A percentile compares a stretch with the other conserved stretches of the same genome.
Evolutionary conservation across 2,797 vertebrate species (phyloP).

Genomic region (Helicolenus hilgendorfi): DNA sequence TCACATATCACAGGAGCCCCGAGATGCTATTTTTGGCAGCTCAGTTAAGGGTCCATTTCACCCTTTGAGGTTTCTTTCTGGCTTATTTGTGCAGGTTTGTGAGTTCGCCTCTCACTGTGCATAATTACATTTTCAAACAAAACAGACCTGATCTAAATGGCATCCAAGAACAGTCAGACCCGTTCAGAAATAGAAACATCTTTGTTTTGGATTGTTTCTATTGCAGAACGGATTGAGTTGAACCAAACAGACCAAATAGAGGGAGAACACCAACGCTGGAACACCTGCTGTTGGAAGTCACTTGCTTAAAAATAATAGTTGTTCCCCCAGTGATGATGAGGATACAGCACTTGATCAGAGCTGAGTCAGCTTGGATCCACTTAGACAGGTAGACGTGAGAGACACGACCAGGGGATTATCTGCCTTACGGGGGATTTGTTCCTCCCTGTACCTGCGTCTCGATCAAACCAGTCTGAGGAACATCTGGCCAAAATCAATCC

Average conservation of each 20-base stretch:
- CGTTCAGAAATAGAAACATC: not conserved
- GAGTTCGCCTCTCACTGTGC: not conserved
- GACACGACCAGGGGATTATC: not conserved
- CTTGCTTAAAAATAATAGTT: not conserved
- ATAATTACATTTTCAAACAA: not conserved
- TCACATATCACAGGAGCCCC: not conserved
- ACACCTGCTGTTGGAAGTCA: not conserved
- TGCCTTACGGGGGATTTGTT: not conserved
- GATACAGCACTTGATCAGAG: not conserved
- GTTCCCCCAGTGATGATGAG: not conserved
- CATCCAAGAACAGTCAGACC: not conserved
- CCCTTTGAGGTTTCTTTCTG: not conserved
- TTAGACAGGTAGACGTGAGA: not conserved
- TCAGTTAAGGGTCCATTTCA: not conserved
- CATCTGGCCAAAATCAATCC: slow-evolving; percentile 19
- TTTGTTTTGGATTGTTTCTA: too few species aligned
- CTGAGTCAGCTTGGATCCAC: not conserved
- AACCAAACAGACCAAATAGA: not conserved
- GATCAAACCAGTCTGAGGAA: not conserved
- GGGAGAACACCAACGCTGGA: not conserved
- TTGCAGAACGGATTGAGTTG: not conserved
- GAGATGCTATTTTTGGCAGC: not conserved
- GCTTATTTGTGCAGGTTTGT: not conserved
- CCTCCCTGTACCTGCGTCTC: too few species aligned
- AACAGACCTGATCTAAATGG: not conserved